phyloP scores from a whole-genome alignment of 1,140 invertebrate genomes.

The Panagrolaimus sp. region DNA sequence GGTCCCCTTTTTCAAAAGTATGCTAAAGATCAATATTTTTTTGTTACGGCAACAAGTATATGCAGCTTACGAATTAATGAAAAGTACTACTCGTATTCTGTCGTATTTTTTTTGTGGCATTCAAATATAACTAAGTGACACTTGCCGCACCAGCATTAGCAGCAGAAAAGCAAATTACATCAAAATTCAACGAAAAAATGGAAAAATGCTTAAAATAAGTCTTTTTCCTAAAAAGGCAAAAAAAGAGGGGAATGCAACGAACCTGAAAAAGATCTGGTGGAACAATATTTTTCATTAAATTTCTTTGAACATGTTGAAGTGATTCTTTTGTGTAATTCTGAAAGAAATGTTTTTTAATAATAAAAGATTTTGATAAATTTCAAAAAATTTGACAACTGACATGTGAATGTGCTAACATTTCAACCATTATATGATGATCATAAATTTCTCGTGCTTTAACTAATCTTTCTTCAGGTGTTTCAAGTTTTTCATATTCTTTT shows the following conservation, averaged over 20 bases:
- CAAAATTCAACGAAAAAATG: no score
- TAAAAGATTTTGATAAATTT: conserved; percentile 4
- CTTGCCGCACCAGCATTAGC: no score
- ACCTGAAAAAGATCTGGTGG: conserved; percentile 94
- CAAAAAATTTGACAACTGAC: conserved; percentile 59
- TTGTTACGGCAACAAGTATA: no score
- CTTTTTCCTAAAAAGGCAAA: not conserved
- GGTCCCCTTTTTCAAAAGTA: no score
- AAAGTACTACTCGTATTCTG: no score
- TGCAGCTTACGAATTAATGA: no score
- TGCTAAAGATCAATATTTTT: no score
- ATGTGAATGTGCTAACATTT: conserved; percentile 93
- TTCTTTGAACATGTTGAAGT: conserved; percentile 90
- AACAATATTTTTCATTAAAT: conserved; percentile 92
- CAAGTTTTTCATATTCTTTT: conserved; percentile 94
- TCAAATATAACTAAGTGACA: no score
- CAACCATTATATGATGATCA: conserved; percentile 99
- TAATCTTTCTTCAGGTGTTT: conserved; percentile 87
- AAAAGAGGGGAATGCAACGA: conserved; percentile 56
- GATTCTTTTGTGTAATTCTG: conserved; percentile 95
- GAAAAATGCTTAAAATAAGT: no score
- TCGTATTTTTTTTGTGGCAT: no score
- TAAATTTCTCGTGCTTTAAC: conserved; percentile 92
- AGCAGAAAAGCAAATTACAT: no score
- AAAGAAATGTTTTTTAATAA: conserved; percentile 33